phyloP scores from a whole-genome alignment of 2,888 invertebrate genomes.

The Rhorus exstirpatorius region DNA sequence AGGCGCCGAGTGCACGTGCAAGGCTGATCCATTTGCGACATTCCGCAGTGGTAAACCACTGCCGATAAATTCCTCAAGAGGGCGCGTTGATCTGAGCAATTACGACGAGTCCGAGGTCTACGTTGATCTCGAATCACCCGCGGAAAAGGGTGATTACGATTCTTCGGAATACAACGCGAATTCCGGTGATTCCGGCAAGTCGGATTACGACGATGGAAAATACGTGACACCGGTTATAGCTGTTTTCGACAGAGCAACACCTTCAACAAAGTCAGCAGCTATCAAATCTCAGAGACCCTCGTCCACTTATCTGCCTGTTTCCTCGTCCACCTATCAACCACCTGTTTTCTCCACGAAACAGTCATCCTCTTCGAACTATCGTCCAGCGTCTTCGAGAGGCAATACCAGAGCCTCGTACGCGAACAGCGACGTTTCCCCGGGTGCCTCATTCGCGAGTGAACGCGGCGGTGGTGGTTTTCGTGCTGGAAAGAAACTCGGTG shows the following conservation, averaged over 20 bases:
- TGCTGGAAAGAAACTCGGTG: slow-evolving; percentile 68
- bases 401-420: slow-evolving; percentile 18
- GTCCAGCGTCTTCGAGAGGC: slow-evolving; percentile 45
- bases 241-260: slow-evolving; percentile 52
- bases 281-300: slow-evolving; percentile 60
- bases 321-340: slow-evolving; percentile 50
- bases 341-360: slow-evolving; percentile 42
- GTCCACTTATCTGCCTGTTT: slow-evolving; percentile 66
- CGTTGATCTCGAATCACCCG: slow-evolving; percentile 80
- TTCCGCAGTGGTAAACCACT: slow-evolving; percentile 79
- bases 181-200: slow-evolving; percentile 22
- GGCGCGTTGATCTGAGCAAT: slow-evolving; percentile 81
- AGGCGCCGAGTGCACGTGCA: slow-evolving; percentile 91
- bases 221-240: slow-evolving; percentile 66
- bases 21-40: slow-evolving; percentile 82
- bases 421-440: slow-evolving; percentile 51
- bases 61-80: slow-evolving; percentile 80
- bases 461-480: slow-evolving; percentile 53
- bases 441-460: slow-evolving; percentile 40
- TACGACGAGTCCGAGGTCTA: slow-evolving; percentile 84
- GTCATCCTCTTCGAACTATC: slow-evolving; percentile 52
- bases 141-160: slow-evolving; percentile 70
- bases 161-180: slow-evolving; percentile 66
- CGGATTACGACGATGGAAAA: slow-evolving; percentile 23
- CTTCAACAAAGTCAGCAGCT: slow-evolving; percentile 25